phyloP scores from a whole-genome alignment of 2,888 invertebrate genomes.

The Spodoptera littoralis region DNA sequence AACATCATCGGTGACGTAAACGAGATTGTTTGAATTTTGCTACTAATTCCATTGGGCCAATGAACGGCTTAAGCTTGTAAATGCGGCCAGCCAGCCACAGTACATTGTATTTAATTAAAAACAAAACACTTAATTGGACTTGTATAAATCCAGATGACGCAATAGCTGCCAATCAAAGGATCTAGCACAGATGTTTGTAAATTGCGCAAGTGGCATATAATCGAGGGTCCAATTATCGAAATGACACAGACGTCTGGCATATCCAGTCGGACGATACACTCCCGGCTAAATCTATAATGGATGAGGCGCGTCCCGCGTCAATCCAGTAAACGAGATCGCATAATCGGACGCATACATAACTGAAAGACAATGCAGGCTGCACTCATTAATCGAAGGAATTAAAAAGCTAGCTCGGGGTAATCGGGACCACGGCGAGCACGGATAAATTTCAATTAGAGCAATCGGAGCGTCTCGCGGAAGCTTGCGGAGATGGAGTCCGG shows the following conservation, averaged over 20 bases:
- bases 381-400: slow-evolving; percentile 76
- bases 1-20: slow-evolving; percentile 39
- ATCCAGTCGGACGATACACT: slow-evolving; percentile 75
- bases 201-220: slow-evolving; percentile 78
- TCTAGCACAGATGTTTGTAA: slow-evolving; percentile 81
- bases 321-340: slow-evolving; percentile 85
- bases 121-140: slow-evolving; percentile 77
- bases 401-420: slow-evolving; percentile 69
- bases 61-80: slow-evolving; percentile 44
- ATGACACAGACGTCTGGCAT: slow-evolving; percentile 78
- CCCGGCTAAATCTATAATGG: slow-evolving; percentile 86
- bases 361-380: slow-evolving; percentile 68
- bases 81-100: slow-evolving; percentile 40
- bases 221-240: slow-evolving; percentile 84
- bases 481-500: slow-evolving; percentile 75
- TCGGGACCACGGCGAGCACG: slow-evolving; percentile 60
- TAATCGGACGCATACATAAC: slow-evolving; percentile 81
- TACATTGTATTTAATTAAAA: slow-evolving; percentile 68
- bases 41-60: slow-evolving; percentile 42
- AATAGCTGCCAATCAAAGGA: slow-evolving; percentile 81
- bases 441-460: slow-evolving; percentile 87
- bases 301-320: slow-evolving; percentile 85
- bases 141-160: slow-evolving; percentile 78
- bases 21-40: slow-evolving; percentile 32
- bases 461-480: slow-evolving; percentile 82